These are phyloP conservation scores for Platalea minor DNA, from an alignment of 2,797 vertebrate species.

Conservation along the genomic window DNA sequence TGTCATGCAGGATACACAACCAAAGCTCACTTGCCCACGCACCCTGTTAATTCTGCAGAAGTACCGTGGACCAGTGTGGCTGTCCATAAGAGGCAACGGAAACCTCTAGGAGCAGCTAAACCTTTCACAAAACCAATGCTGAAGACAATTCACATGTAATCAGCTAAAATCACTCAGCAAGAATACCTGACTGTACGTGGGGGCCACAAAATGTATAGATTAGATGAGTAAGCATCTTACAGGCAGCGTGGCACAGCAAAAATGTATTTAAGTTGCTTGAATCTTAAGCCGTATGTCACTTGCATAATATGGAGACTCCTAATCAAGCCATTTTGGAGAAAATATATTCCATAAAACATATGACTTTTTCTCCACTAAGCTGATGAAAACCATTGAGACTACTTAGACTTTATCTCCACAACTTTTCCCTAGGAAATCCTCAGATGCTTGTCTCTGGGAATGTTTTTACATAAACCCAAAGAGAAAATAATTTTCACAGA, in stretches of 20 bases:
- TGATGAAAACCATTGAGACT: background rate
- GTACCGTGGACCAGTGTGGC: background rate
- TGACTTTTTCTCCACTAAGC: background rate
- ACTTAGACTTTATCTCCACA: background rate
- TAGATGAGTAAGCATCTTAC: background rate
- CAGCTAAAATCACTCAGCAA: background rate
- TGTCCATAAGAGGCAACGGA: background rate
- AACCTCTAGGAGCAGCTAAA: background rate
- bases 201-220: background rate
- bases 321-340: background rate
- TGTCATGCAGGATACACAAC: background rate
- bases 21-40: background rate
- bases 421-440: background rate
- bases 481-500: conserved; percentile 15
- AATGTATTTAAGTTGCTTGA: background rate
- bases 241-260: background rate
- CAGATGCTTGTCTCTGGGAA: background rate
- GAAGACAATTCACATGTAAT: background rate
- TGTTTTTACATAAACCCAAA: background rate
- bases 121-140: background rate
- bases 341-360: background rate
- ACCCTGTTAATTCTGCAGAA: background rate
- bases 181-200: background rate
- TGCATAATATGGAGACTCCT: background rate
- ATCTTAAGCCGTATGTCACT: background rate